Base-by-base conservation (phyloP, 2,888 invertebrate genomes). In the Tenthredo amoena region DNA sequence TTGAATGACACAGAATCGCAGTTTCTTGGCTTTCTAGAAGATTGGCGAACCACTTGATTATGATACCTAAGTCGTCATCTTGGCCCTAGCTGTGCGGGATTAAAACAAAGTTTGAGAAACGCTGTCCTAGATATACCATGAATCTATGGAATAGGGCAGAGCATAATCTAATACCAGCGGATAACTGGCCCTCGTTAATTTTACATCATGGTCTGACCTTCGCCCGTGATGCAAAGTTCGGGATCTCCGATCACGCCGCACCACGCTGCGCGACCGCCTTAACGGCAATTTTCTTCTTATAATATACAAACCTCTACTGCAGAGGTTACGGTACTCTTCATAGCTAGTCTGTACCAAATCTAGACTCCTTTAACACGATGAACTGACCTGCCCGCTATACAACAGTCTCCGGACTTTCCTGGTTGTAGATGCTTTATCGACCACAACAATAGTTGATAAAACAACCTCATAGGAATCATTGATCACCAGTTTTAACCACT, bases 221-320 rank as follows among this genome's bases (percentile, higher is more conserved):
- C 47, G 47, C 47, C 47, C 50, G 47, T 26, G 77, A 77, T 55
- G 58, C 58, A 62, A 81, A 58, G 81, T 62, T 62, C 81, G 58
- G 81, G 81, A 77, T 77, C 77, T 77, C 15, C 77, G 55, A 55
- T 77, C 77, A 55, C 34, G 77, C 31, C 55, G 43, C n/a, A 15
- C 12, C 21, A n/a, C n/a, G 50, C 21, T 34, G 55, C n/a, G 50
- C 26, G 77, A 77, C 81, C 58, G 81, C 21, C 81, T 81, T 81
- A 81, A 81, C 81, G 81, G 81, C 81, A 81, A 81, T 81, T 81
- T 62, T 81, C 81, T 81, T 81, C 62, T 81, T 81, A 26, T 47
- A 55, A 47, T 81, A 81, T 58, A 62, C 47, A 37, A 26, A 81
- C 62, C 58, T 58, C 34, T 40, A 37, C 34, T 50, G 62, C 31